Evolutionary conservation across 2,888 invertebrate genomes (phyloP).

Genomic region (Harmothoe impar): DNA sequence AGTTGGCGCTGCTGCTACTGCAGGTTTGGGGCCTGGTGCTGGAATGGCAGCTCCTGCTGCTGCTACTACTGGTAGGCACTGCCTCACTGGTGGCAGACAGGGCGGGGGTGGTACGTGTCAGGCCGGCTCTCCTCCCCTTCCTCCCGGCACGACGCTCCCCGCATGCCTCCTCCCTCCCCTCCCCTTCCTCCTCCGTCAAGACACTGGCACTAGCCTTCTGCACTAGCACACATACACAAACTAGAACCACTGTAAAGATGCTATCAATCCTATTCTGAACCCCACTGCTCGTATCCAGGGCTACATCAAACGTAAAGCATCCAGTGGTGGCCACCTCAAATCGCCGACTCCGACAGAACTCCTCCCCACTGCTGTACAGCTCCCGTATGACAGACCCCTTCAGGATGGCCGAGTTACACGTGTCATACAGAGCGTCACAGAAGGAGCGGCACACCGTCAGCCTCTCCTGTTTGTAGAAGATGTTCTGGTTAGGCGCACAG

Average conservation of each 20-base stretch:
- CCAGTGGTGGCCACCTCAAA: constrained; percentile 78
- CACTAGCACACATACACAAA: not conserved
- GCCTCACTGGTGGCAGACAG: not conserved
- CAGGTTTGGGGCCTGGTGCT: not conserved
- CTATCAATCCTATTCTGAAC: not conserved
- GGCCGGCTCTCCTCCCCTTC: too few relatives aligned
- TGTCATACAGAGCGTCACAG: constrained; percentile 81
- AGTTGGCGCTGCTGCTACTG: not conserved
- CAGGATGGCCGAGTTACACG: constrained; percentile 81
- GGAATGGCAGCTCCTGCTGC: not conserved
- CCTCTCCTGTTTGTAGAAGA: constrained; percentile 80
- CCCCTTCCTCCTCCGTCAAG: not conserved
- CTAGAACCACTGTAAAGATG: not conserved
- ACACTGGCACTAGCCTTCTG: not conserved
- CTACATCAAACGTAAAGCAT: constrained; percentile 78
- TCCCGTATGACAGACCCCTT: constrained; percentile 82
- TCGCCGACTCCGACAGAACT: constrained; percentile 81
- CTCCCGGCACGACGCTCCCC: not conserved
- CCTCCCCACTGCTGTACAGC: constrained; percentile 79
- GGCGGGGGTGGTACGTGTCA: not conserved
- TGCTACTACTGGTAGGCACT: not conserved
- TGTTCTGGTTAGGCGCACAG: constrained; percentile 82
- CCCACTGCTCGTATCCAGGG: constrained; percentile 54
- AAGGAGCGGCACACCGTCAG: constrained; percentile 82
- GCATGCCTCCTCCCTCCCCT: not conserved